These are phyloP conservation scores for Epinephelus malabaricus DNA, from an alignment of 2,797 vertebrate genomes.

Conservation along the genomic window DNA sequence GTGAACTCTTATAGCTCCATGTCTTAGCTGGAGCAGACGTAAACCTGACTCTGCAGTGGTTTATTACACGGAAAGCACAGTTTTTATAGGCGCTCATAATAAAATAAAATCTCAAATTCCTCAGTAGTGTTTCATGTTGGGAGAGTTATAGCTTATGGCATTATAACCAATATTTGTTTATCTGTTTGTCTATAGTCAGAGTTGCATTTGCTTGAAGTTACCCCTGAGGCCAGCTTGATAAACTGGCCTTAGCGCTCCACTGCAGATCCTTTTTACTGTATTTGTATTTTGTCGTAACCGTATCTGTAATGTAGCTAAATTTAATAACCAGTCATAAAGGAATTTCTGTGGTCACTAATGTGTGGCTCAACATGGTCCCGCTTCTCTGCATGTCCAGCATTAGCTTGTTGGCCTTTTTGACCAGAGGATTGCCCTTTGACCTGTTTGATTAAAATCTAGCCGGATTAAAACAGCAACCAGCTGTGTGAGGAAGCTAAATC, in stretches of 20 bases:
- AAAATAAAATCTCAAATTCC: slow-evolving; percentile 15
- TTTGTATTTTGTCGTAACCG: slow-evolving; percentile 35
- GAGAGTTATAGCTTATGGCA: slow-evolving; percentile 8
- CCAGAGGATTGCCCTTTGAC: slow-evolving; percentile 46
- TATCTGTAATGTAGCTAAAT: slow-evolving; percentile 39
- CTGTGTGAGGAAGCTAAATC: slow-evolving; percentile 32
- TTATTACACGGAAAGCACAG: slow-evolving; percentile 6
- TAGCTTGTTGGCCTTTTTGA: slow-evolving; percentile 27
- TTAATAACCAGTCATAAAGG: slow-evolving; percentile 4
- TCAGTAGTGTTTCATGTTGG: not conserved
- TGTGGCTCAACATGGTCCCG: not conserved
- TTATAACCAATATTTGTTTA: slow-evolving; percentile 17
- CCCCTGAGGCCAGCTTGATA: slow-evolving; percentile 21
- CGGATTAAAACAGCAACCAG: slow-evolving; percentile 46
- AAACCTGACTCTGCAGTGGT: slow-evolving; percentile 40
- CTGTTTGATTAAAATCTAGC: slow-evolving; percentile 45
- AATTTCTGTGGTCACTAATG: slow-evolving; percentile 17
- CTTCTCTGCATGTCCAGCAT: slow-evolving; percentile 35
- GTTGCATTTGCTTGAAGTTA: slow-evolving; percentile 49
- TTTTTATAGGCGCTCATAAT: slow-evolving; percentile 5
- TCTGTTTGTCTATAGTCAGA: slow-evolving; percentile 38
- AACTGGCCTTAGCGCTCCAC: slow-evolving; percentile 25
- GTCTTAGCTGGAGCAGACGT: slow-evolving; percentile 13
- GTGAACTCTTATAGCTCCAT: slow-evolving; percentile 32
- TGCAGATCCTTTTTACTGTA: slow-evolving; percentile 51